These are phyloP conservation scores for Colostygia pectinataria DNA, from an alignment of 2,888 invertebrate species.

Conservation along the genomic window DNA sequence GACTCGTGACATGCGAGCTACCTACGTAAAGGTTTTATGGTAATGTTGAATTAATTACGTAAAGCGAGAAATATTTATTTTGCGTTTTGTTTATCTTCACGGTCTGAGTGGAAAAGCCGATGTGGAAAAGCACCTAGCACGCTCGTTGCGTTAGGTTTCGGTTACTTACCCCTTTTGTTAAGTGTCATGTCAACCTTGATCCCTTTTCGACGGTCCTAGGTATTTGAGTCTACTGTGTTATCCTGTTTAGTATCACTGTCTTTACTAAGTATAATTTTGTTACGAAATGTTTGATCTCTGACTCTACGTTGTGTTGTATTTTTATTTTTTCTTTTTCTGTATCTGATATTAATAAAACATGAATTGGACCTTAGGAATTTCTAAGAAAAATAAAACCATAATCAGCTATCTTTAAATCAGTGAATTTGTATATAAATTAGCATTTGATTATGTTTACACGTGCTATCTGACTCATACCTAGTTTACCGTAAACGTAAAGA, in stretches of 20 bases:
- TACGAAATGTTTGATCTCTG: not conserved
- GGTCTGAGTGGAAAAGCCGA: slow-evolving; percentile 21
- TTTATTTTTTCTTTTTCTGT: not conserved
- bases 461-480: slow-evolving; percentile 7
- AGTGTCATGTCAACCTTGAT: slow-evolving; percentile 20
- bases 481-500: not conserved
- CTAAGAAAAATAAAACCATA: not conserved
- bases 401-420: slow-evolving; percentile 3
- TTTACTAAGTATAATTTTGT: not conserved
- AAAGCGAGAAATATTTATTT: slow-evolving; percentile 25
- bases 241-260: slow-evolving; percentile 1
- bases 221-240: slow-evolving; percentile 10
- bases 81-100: slow-evolving; percentile 22
- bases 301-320: no score
- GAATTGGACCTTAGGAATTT: no score
- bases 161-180: slow-evolving; percentile 20
- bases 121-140: not conserved
- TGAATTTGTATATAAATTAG: slow-evolving; percentile 5
- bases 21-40: slow-evolving; percentile 43
- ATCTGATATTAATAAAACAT: not conserved
- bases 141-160: slow-evolving; percentile 1
- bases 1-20: slow-evolving; percentile 36
- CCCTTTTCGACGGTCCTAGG: slow-evolving; percentile 15
- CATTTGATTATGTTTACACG: slow-evolving; percentile 2
- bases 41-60: slow-evolving; percentile 42